Percentiles rank a stretch among this genome's conserved stretches.
Evolutionary conservation across 1,140 invertebrate species (phyloP).

Genomic region (Chironomus striatipennis): DNA sequence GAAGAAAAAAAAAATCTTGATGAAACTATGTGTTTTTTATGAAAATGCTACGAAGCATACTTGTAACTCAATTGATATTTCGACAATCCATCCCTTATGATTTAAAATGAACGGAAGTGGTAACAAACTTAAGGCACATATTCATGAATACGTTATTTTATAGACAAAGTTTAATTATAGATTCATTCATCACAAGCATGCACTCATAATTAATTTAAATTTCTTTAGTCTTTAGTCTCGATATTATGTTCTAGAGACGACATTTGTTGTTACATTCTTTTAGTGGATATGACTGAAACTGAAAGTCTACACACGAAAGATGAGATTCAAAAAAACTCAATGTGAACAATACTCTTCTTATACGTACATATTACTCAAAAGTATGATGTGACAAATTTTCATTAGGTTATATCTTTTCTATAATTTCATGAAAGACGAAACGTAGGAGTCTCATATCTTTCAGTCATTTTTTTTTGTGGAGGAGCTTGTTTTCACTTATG

Average conservation of each 20-base stretch:
- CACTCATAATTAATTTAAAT: conserved; percentile 35
- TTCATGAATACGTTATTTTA: no score
- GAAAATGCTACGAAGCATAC: conserved; percentile 11
- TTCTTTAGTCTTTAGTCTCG: conserved; percentile 35
- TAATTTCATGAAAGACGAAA: conserved; percentile 13
- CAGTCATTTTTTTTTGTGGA: not conserved
- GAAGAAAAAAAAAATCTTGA: conserved; percentile 22
- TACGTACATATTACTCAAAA: not conserved
- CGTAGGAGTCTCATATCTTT: not conserved
- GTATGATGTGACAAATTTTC: conserved; percentile 20
- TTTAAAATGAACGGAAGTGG: conserved; percentile 5
- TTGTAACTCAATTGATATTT: conserved; percentile 3
- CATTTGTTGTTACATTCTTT: no score
- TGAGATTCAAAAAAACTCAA: no score
- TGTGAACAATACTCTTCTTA: not conserved
- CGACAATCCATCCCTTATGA: not conserved
- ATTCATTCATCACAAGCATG: conserved; percentile 21
- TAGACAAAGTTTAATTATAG: no score
- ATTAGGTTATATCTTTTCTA: not conserved
- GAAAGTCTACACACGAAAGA: no score
- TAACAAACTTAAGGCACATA: not conserved
- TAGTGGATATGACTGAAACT: no score
- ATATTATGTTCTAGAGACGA: no score
- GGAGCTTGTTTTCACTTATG: conserved; percentile 3
- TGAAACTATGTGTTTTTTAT: conserved; percentile 2